Base-by-base conservation (phyloP, 2,888 invertebrate genomes). In the Macrophya alboannulata region DNA sequence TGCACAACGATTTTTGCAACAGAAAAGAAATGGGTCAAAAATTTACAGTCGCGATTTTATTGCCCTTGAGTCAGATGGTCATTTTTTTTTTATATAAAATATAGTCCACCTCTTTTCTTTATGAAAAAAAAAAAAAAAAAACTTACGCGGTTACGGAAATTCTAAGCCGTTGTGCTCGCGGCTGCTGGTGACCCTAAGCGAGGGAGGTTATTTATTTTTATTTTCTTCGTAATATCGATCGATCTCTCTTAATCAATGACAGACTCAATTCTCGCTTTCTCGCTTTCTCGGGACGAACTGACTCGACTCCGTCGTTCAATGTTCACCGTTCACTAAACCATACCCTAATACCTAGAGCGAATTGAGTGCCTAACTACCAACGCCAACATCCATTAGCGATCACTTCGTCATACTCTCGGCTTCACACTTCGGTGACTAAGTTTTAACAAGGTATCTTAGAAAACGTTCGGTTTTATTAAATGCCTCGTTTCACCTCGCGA, bases 321-420 rank as follows among this genome's bases (percentile, higher is more conserved):
- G 43, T 74, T 74, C 68, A 68, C 68, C 68, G 37, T 68, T 68
- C 68, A 17, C 68, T 37, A 68, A 37, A 31, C 68, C 68, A 37
- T 68, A 12, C 31, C 74, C 45, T 37, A 74, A 45, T 45, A 45
- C 45, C 21, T 43, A 37, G 25, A 55, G 51, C 25, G 77, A 77
- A 77, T 77, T 55, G 51, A 77, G 77, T 77, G 51, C 77, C 77
- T 77, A 77, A 77, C 77, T 77, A 77, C 79, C 55, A 85, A 40
- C 45, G 59, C 43, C 43, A 55, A 55, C 83, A 84, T 40, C 82
- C 84, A 84, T 68, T 81, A 79, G 77, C 51, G 55, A 65, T 84
- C 87, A 85, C 84, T 87, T 76, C 86, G 85, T 87, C 86, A 87
- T 86, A 87, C 86, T 87, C 86, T 40, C 71, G 25, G 68, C 37